These are phyloP conservation scores for Amitus sp. DNA, from an alignment of 2,888 invertebrate species.

Conservation along the genomic window DNA sequence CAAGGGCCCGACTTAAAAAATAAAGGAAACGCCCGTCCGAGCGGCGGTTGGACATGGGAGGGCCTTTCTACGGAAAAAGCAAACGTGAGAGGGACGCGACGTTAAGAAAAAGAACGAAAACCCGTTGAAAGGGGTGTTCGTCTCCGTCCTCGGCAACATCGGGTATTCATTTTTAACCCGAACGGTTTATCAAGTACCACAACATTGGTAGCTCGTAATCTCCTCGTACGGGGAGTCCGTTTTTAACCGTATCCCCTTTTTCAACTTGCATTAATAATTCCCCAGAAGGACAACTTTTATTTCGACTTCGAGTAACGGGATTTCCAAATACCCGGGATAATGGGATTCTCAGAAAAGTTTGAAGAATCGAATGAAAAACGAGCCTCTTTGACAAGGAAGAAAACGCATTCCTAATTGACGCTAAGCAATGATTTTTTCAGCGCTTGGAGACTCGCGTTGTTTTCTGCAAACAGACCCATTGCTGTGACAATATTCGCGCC, in stretches of 20 bases:
- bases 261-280: background rate
- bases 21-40: too few species aligned
- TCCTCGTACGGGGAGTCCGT: background rate
- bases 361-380: slow-evolving; percentile 15
- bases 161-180: slow-evolving; percentile 25
- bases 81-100: slow-evolving; percentile 8
- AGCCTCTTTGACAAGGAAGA: slow-evolving; percentile 37
- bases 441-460: slow-evolving; percentile 13
- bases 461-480: slow-evolving; percentile 48
- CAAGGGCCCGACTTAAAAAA: background rate
- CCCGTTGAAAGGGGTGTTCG: slow-evolving; percentile 26
- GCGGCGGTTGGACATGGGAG: too few species aligned
- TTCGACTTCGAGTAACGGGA: too few species aligned
- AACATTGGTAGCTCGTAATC: background rate
- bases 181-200: slow-evolving; percentile 28
- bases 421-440: slow-evolving; percentile 56
- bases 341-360: too few species aligned
- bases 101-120: slow-evolving; percentile 27
- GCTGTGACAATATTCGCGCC: slow-evolving; percentile 56
- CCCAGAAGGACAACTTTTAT: too few species aligned
- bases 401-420: slow-evolving; percentile 48
- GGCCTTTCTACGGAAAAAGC: too few species aligned
- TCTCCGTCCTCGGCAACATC: slow-evolving; percentile 6
- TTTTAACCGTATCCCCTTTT: background rate
- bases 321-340: too few species aligned